Percentiles rank a stretch among this genome's conserved stretches.
Evolutionary conservation across 2,888 invertebrate genomes (phyloP).

Genomic region (Neoascia interrupta): DNA sequence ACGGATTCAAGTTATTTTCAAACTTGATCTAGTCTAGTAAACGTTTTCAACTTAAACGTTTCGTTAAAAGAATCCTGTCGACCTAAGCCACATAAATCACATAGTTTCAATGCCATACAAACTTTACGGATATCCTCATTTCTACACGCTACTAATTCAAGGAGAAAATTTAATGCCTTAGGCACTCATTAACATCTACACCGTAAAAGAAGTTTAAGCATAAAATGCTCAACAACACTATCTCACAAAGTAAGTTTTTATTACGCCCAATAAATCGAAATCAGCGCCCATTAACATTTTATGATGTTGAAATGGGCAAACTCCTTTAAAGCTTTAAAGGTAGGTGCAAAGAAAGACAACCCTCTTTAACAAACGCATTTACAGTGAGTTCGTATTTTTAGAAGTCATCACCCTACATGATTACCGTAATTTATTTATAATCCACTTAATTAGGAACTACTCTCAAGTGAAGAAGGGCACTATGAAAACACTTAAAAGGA

Average conservation of each 20-base stretch:
- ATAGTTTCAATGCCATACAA: no score
- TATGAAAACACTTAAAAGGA: conserved; percentile 12
- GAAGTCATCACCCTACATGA: no score
- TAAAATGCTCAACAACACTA: background rate
- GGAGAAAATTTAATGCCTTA: background rate
- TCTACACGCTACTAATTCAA: background rate
- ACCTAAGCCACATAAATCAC: no score
- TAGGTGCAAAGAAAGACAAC: background rate
- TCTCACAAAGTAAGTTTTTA: conserved; percentile 5
- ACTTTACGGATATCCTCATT: no score
- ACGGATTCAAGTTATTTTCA: no score
- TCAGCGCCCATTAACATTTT: conserved; percentile 11
- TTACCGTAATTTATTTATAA: no score
- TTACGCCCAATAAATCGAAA: conserved; percentile 10
- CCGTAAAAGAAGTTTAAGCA: background rate
- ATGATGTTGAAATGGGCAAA: conserved; percentile 3
- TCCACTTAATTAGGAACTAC: no score
- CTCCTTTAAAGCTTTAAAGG: background rate
- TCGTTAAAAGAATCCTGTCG: no score
- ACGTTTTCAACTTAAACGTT: no score
- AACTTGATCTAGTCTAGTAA: no score
- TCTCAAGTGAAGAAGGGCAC: no score
- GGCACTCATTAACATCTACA: background rate
- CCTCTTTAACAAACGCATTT: conserved; percentile 3
- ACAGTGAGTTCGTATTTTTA: no score